Evolutionary conservation across 2,797 vertebrate species (phyloP).

Genomic region (Columba guinea): DNA sequence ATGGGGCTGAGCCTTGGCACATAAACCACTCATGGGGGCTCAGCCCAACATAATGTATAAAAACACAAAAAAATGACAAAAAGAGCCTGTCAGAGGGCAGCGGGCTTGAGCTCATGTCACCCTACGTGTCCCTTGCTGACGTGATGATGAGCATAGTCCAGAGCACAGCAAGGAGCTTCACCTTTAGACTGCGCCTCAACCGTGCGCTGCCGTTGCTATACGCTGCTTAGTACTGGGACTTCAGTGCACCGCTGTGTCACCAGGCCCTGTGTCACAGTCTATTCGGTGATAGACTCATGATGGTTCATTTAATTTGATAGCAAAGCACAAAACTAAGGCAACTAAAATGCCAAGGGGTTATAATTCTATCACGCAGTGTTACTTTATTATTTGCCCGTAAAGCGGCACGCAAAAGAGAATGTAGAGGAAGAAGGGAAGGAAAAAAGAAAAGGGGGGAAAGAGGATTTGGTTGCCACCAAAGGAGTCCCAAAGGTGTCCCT

Average conservation of each 20-base stretch:
- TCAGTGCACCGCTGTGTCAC: background rate
- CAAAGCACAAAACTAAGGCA: too few species aligned
- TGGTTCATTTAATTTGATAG: too few species aligned
- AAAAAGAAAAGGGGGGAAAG: too few species aligned
- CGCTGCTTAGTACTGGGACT: background rate
- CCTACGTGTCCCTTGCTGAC: accelerated
- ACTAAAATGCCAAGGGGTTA: too few species aligned
- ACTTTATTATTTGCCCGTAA: too few species aligned
- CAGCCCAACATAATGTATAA: background rate
- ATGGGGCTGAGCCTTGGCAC: accelerated
- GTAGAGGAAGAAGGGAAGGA: too few species aligned
- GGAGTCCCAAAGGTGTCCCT: too few species aligned
- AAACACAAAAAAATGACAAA: background rate
- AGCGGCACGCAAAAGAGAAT: too few species aligned
- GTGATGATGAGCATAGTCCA: background rate
- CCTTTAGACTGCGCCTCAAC: background rate
- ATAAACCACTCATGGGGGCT: accelerated
- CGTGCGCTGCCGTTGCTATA: background rate
- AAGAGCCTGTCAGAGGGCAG: background rate
- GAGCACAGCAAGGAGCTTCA: background rate
- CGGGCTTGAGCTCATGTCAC: background rate
- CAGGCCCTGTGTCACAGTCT: background rate
- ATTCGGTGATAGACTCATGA: too few species aligned
- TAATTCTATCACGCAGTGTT: too few species aligned
- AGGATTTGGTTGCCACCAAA: too few species aligned